phyloP scores from a whole-genome alignment of 2,113 vertebrate species.

The Strix aluco region DNA sequence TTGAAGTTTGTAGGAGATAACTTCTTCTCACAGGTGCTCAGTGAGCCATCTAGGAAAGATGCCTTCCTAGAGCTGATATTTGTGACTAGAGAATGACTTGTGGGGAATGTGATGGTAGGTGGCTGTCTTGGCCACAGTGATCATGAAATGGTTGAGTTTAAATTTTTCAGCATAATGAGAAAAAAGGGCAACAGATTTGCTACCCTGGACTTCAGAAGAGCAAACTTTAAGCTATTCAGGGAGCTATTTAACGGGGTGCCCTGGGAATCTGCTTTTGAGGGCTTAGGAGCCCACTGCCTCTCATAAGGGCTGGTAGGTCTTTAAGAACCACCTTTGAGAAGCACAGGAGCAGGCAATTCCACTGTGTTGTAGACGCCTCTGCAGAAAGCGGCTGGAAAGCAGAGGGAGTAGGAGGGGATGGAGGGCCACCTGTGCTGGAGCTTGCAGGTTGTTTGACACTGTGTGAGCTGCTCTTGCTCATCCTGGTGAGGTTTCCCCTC shows the following conservation, averaged over 20 bases:
- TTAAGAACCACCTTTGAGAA: not conserved
- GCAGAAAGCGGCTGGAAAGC: not conserved
- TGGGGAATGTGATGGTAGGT: not conserved
- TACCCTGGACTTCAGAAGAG: not conserved
- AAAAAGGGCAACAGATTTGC: not conserved
- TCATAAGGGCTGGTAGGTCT: not conserved
- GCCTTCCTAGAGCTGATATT: not conserved
- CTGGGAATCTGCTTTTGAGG: not conserved
- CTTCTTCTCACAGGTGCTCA: not conserved
- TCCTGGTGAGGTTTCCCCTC: not conserved
- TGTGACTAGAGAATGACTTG: fast-evolving
- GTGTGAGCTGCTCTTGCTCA: not conserved
- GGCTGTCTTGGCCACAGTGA: not conserved
- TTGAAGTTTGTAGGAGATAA: not conserved
- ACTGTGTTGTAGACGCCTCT: too few relatives aligned
- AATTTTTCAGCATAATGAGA: not conserved
- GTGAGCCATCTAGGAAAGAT: not conserved
- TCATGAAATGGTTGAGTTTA: not conserved
- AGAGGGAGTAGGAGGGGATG: not conserved
- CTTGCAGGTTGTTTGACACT: not conserved
- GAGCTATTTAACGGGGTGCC: not conserved
- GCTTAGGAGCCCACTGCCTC: not conserved
- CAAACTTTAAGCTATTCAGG: not conserved
- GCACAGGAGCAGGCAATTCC: not conserved
- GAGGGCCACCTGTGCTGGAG: not conserved